Base-by-base conservation (phyloP, 2,888 invertebrate genomes). In the Chrysodeixis includens region DNA sequence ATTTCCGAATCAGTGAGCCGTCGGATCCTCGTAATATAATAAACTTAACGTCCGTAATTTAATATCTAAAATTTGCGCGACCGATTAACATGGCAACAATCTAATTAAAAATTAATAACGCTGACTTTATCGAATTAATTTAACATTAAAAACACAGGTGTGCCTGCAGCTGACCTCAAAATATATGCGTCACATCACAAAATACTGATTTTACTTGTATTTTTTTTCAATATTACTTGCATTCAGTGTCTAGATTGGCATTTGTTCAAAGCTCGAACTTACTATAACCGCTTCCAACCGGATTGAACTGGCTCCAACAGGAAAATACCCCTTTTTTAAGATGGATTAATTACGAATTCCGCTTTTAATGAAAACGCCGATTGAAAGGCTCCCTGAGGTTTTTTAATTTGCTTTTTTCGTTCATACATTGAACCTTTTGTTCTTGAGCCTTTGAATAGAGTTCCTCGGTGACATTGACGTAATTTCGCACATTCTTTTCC, bases 271-370 rank as follows among this genome's bases (percentile, higher is more conserved):
- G n/a, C 20, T 20, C 32, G 35, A 8, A 55, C 58, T 56, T 40
- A 56, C 44, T 57, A n/a, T 52, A 76, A 71, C 56, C n/a, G 56
- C 64, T 53, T 49, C 70, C 68, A 66, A 65, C 72, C 61, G 57
- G 78, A 74, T 80, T 70, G 54, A 74, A 76, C 71, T 62, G 66
- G 69, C 68, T 66, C 67, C 63, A 78, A 79, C 74, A 66, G 76
- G 77, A 83, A 80, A 79, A 79, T 76, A 75, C 73, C 76, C 70
- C 64, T 62, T 75, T 78, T 80, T 78, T 66, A 74, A 79, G 76
- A 79, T 66, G 71, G 79, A 83, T 86, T 86, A 84, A 86, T 87
- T 85, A 84, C 79, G 68, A 77, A 83, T 83, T 81, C 78, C 75
- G 68, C 57, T 61, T 80, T 74, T 74, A 79, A 83, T 82, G 71